phyloP scores from a whole-genome alignment of 1,140 invertebrate species.

The Mactra quadrangularis region DNA sequence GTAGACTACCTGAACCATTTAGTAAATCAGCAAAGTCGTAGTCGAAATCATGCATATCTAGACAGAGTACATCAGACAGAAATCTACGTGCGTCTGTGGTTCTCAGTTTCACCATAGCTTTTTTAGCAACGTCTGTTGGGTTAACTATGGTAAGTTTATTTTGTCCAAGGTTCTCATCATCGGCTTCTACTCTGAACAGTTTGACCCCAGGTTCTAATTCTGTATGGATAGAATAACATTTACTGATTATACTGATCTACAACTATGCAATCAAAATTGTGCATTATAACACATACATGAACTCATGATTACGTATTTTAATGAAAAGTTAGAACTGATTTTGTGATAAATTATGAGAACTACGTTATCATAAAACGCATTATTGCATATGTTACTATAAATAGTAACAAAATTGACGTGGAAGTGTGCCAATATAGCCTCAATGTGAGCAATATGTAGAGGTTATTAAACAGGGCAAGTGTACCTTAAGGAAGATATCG shows the following conservation, averaged over 20 bases:
- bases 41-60: not conserved
- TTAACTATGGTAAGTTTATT: not conserved
- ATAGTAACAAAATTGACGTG: too few species aligned
- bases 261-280: not conserved
- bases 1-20: not conserved
- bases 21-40: not conserved
- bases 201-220: not conserved
- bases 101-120: not conserved
- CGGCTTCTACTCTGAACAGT: not conserved
- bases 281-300: not conserved
- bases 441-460: too few species aligned
- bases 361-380: not conserved
- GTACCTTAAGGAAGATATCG: too few species aligned
- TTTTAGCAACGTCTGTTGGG: too few species aligned
- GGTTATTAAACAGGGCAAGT: too few species aligned
- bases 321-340: not conserved
- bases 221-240: not conserved
- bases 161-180: not conserved
- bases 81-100: not conserved
- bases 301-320: not conserved
- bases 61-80: not conserved
- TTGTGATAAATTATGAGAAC: not conserved
- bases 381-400: too few species aligned
- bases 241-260: not conserved
- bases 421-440: too few species aligned